Evolutionary conservation across 2,797 vertebrate genomes (phyloP).

Genomic region (Eidolon dupreanum): DNA sequence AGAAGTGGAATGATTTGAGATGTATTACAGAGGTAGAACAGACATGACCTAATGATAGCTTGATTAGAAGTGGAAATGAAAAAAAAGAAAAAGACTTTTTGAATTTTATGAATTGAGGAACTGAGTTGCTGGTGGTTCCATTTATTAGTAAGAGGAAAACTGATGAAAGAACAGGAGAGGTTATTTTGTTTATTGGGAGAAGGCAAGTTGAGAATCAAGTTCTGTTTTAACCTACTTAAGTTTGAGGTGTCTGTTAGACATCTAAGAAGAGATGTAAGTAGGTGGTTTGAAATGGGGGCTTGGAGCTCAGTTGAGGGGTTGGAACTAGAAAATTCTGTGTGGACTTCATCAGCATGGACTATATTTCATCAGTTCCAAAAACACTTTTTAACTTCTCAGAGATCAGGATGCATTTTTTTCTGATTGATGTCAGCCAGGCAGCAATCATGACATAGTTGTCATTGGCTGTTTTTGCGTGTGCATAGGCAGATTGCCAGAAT

Average conservation of each 20-base stretch:
- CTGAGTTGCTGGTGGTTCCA: background rate
- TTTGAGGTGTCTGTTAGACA: constrained; percentile 11
- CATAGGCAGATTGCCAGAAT: background rate
- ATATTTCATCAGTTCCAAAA: constrained; percentile 32
- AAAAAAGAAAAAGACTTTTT: background rate
- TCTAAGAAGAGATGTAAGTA: background rate
- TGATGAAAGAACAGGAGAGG: background rate
- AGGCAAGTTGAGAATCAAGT: background rate
- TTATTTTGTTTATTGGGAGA: background rate
- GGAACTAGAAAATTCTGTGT: constrained; percentile 8
- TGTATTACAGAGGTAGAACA: background rate
- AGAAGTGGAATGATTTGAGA: background rate
- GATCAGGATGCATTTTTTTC: background rate
- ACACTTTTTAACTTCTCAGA: background rate
- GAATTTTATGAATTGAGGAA: background rate
- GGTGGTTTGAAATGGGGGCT: constrained; percentile 30
- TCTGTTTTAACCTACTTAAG: constrained; percentile 10
- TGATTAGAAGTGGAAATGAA: background rate
- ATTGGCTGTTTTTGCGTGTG: constrained; percentile 13
- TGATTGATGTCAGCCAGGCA: background rate
- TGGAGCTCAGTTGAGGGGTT: background rate
- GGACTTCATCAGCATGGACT: constrained; percentile 4
- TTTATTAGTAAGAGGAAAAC: background rate
- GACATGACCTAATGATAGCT: background rate
- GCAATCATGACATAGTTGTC: background rate